Percentiles rank a stretch among this genome's conserved stretches.
These are phyloP conservation scores for Todus mexicanus DNA, from an alignment of 2,797 vertebrate genomes.

Conservation along the genomic window DNA sequence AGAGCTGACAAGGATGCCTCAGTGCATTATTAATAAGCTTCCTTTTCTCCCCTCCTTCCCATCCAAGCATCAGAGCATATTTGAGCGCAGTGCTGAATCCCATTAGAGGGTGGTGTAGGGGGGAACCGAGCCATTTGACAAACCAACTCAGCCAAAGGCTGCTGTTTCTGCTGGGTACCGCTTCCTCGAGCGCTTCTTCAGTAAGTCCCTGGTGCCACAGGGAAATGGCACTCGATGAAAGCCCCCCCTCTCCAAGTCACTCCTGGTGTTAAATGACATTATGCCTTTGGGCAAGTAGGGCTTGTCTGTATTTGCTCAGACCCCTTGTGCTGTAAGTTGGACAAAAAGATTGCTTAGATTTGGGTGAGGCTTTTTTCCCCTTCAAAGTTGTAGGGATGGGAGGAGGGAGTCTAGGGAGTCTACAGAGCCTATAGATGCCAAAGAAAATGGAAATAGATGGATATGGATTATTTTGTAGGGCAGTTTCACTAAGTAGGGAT, in stretches of 20 bases:
- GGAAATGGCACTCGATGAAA: neutral
- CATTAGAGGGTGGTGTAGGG: neutral
- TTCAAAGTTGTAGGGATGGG: neutral
- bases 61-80: neutral
- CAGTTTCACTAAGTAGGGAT: accelerated
- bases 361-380: neutral
- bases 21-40: neutral
- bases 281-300: neutral
- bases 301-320: neutral
- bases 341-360: neutral
- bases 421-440: neutral
- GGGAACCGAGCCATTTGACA: neutral
- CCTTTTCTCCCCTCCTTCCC: neutral
- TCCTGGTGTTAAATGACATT: accelerated
- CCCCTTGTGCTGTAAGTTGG: neutral
- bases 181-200: neutral
- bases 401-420: neutral
- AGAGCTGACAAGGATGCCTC: neutral
- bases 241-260: neutral
- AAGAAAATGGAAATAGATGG: neutral
- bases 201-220: neutral
- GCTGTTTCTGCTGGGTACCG: neutral
- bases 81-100: neutral
- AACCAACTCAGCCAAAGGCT: neutral
- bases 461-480: neutral